Conservation (phyloP, 1,140 invertebrate species). For the Ceratosolen solmsi region DNA sequence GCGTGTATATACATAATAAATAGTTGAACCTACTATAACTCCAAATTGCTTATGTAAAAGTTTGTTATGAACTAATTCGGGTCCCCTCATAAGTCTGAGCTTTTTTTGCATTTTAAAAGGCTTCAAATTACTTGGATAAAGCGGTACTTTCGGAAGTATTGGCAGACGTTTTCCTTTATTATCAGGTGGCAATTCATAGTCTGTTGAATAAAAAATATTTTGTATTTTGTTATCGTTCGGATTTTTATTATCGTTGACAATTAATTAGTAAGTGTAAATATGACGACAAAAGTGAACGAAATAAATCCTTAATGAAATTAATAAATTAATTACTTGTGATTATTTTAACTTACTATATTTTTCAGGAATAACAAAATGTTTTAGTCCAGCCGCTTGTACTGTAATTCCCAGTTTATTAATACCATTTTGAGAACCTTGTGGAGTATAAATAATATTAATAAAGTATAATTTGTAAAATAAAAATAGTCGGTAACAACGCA, state of each 20-base stretch:
- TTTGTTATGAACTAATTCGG: slow-evolving; percentile 87
- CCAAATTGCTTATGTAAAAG: slow-evolving; percentile 93
- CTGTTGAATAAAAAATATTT: slow-evolving; percentile 40
- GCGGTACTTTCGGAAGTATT: slow-evolving; percentile 82
- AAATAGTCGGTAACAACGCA: not conserved
- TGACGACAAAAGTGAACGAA: not conserved
- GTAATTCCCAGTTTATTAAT: slow-evolving; percentile 14
- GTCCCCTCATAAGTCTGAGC: slow-evolving; percentile 89
- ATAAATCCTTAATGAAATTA: too few species aligned
- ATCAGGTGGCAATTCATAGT: slow-evolving; percentile 79
- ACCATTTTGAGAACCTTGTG: not conserved
- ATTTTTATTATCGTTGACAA: slow-evolving; percentile 2
- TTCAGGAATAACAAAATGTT: slow-evolving; percentile 76
- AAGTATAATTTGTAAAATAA: not conserved
- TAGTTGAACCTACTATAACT: slow-evolving; percentile 81
- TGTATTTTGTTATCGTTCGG: slow-evolving; percentile 1
- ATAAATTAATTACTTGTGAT: too few species aligned
- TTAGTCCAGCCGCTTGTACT: slow-evolving; percentile 74
- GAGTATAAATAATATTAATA: not conserved
- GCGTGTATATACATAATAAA: slow-evolving; percentile 14
- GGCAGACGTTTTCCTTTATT: slow-evolving; percentile 82
- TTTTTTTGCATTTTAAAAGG: slow-evolving; percentile 89
- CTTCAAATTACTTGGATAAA: slow-evolving; percentile 77
- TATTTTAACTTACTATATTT: slow-evolving; percentile 16
- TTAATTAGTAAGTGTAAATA: not conserved